Base-by-base conservation (phyloP, 1,140 invertebrate genomes). In the Lysiphlebus fabarum region DNA sequence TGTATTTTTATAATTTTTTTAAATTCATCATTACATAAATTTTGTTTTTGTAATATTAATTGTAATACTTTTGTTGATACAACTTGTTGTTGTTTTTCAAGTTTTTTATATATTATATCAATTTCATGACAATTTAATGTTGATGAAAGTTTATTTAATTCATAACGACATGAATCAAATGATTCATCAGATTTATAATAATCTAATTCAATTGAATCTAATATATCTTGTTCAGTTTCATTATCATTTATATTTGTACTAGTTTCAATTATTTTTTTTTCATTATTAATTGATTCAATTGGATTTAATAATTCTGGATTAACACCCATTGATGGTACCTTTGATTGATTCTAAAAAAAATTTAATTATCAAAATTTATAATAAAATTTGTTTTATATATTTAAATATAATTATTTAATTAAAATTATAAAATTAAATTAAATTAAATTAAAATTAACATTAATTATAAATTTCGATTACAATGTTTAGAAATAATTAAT, bases 11-110 rank as follows among this genome's bases (percentile, higher is more conserved):
- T 83, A 14, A 97, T 90, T 61, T 89, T 85, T 51, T 87, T 81
- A 65, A 97, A 90, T 74, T 97, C 92, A 10, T 85, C 81, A 60
- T 90, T 89, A 74, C 93, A 96, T 3, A 87, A 83, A 63, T 85
- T 87, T 54, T 95, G 87, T 63, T 97, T 93, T 72, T 96, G 90
- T 8, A 95, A 80, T 66, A 97, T 96, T 12, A 96, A 80, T 65
- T 95, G 90, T 0, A 95, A 84, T 0, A 96, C 90, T 78, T 94
- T 91, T 65, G 92, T 93, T 0, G 92, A 95, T 0, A 98, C 91
- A 36, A 95, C 91, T 74, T 87, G 84, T 58, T 92, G 85, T 70
- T 93, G 90, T 53, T 84, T 84, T 58, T 85, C 82, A 12, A 93
- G 75, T 60, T 84, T 82, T 61, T 85, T 84, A 62, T 87, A 84